Evolutionary conservation across 1,140 invertebrate genomes (phyloP), one percentile per base, ranked within the genome.

Genomic region (Drosophila willistoni): DNA sequence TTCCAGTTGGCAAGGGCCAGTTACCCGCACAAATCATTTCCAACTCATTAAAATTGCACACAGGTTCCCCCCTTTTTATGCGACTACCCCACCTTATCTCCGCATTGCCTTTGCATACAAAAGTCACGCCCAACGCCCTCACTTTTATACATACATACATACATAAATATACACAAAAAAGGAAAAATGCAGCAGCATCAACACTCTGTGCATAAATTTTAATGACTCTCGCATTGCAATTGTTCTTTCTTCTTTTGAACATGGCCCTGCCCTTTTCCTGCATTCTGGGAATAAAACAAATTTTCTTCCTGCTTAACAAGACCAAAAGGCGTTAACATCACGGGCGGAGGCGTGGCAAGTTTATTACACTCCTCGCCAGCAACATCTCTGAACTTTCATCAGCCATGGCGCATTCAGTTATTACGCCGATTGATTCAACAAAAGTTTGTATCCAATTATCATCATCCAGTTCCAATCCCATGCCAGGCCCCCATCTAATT

Each of bases 31-130:
- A 87, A 87, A 90, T 87, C 84, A 87, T 89, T 87, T 87, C 84
- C 84, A 90, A 87, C 84, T 87, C 84, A 87, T 87, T 87, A 87
- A 87, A 87, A 87, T 84, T 89, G 84, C 83, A 83, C 79, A 77
- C 82, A 79, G 66, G 44, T 61, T 13, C 12, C 64, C 36, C 36
- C 34, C 25, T 25, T 14, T 9, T 39, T 39, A 39, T 39, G 36
- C 36, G 12, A 36, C 47, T 42, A 22, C 9, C 9, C 12, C 36
- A 12, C 10, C 36, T 1, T 10, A 9, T 13, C 10, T 19, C 55
- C 9, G 39, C 13, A 60, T 60, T 10, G 13, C 17, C 6, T n/a
- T 39, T 13, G 29, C 13, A 60, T 60, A 71, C 62, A 71, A 36
- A 73, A 19, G 12, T 57, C 51, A 22, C 44, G 13, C 3, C 33